Evolutionary conservation across 2,113 vertebrate genomes (phyloP).

Genomic region (Oxygymnocypris stewartii): DNA sequence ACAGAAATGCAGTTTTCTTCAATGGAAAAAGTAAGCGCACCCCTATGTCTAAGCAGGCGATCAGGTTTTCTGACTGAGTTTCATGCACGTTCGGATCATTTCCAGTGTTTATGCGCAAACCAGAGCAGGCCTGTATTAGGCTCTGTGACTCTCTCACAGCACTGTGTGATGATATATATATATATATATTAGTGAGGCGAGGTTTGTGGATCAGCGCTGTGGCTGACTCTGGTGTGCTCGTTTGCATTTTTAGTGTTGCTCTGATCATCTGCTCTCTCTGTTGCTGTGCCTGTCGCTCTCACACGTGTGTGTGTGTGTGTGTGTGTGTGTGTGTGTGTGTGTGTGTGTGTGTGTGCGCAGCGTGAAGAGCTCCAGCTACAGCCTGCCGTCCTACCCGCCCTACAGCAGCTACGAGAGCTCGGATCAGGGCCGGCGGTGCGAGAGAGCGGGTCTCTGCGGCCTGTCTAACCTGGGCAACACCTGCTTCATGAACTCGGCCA

Average conservation of each 20-base stretch:
- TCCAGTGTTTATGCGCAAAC: no score
- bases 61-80: no score
- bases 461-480: constrained; percentile 99
- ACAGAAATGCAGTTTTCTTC: no score
- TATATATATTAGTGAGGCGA: no score
- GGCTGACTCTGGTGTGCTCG: no score
- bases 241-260: not conserved
- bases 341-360: constrained; percentile 72
- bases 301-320: constrained; percentile 38
- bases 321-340: constrained; percentile 54
- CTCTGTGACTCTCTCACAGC: no score
- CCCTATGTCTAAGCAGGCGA: no score
- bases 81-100: no score
- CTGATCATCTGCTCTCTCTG: not conserved
- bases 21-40: no score
- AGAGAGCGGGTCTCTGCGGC: constrained; percentile 93
- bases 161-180: no score
- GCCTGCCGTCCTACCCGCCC: constrained; percentile 89
- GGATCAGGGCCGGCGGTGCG: constrained; percentile 90
- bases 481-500: constrained; percentile 99
- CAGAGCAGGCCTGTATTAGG: no score
- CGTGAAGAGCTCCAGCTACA: constrained; percentile 98
- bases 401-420: constrained; percentile 96
- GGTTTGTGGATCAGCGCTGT: no score
- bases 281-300: not conserved